These are phyloP conservation scores for Dendrolimus pini DNA, from an alignment of 2,888 invertebrate species.

Conservation along the genomic window DNA sequence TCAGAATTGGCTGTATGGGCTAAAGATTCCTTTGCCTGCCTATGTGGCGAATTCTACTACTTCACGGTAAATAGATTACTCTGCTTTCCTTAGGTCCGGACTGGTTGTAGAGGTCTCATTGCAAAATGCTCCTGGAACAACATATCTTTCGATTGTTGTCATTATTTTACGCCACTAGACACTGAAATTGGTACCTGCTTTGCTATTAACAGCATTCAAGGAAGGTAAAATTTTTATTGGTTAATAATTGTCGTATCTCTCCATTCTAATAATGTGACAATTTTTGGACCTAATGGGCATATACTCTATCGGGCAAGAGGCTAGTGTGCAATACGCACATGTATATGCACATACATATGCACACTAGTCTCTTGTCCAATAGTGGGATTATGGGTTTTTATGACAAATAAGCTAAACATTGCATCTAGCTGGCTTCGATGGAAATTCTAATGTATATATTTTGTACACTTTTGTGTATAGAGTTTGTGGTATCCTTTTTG, in stretches of 20 bases:
- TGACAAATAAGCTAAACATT: not conserved
- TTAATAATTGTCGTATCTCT: too few species aligned
- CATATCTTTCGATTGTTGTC: conserved; percentile 78
- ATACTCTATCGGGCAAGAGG: too few species aligned
- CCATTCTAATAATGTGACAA: too few species aligned
- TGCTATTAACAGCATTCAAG: conserved; percentile 80
- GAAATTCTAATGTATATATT: conserved; percentile 1
- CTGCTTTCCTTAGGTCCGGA: conserved; percentile 57
- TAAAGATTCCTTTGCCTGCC: too few species aligned
- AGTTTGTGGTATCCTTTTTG: not conserved
- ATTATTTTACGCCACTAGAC: conserved; percentile 78
- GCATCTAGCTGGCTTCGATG: not conserved
- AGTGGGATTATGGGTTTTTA: not conserved
- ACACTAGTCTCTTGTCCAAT: too few species aligned
- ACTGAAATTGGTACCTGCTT: conserved; percentile 82
- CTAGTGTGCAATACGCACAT: too few species aligned
- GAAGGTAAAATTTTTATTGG: conserved; percentile 42
- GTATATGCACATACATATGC: too few species aligned
- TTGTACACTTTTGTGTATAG: not conserved
- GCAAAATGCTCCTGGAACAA: conserved; percentile 79
- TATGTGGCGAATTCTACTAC: too few species aligned
- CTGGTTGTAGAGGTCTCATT: conserved; percentile 74
- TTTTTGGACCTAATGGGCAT: too few species aligned
- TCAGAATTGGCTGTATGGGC: too few species aligned
- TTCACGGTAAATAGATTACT: too few species aligned